These are phyloP conservation scores for Neoaliturus tenellus DNA, from an alignment of 2,888 invertebrate species.

Conservation along the genomic window DNA sequence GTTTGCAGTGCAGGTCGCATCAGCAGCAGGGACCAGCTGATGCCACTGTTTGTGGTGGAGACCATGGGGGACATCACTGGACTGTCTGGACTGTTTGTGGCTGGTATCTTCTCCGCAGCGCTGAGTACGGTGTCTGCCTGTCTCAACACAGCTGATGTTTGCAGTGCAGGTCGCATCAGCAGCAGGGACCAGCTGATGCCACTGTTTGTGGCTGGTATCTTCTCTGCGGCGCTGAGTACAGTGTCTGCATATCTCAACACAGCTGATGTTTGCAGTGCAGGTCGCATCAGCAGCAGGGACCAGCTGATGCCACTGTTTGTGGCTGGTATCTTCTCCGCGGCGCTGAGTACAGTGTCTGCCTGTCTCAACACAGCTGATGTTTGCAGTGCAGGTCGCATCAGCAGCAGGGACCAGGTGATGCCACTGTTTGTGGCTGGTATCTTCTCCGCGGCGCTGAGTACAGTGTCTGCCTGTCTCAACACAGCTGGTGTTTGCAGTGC, in stretches of 20 bases:
- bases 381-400: neutral
- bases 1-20: too few species aligned
- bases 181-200: slow-evolving; percentile 84
- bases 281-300: neutral
- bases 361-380: too few species aligned
- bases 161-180: too few species aligned
- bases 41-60: too few species aligned
- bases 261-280: neutral
- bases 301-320: slow-evolving; percentile 87
- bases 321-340: slow-evolving; percentile 88
- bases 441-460: slow-evolving; percentile 91
- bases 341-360: too few species aligned
- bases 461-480: slow-evolving; percentile 94
- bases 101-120: too few species aligned
- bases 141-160: too few species aligned
- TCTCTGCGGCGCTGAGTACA: slow-evolving; percentile 76
- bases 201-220: slow-evolving; percentile 90
- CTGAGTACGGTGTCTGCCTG: slow-evolving; percentile 81
- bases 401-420: neutral
- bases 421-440: slow-evolving; percentile 88
- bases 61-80: too few species aligned
- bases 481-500: slow-evolving; percentile 18
- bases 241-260: too few species aligned
- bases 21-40: too few species aligned
- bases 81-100: slow-evolving; percentile 91